Base-by-base conservation (phyloP, 2,113 vertebrate genomes). In the Colistium nudipinnis region DNA sequence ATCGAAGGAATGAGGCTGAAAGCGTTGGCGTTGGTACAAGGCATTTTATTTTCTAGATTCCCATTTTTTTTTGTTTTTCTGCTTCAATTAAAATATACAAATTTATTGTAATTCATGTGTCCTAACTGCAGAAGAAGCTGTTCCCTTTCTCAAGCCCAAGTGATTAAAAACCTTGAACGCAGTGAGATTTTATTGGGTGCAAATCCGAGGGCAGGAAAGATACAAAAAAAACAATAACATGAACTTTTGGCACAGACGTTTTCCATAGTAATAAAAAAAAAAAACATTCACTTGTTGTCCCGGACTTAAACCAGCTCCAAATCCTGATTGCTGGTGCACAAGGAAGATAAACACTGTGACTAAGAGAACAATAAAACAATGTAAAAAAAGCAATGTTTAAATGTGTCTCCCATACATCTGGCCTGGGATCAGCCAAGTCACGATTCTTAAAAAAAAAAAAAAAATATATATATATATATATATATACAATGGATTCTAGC, bases 401-500 rank as follows among this genome's bases (percentile, higher is more conserved):
- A 54, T 24, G 27, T 41, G 6, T 41, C 30, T 62, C 62, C 56
- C 31, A 22, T 66, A 44, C 70, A 65, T 78, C 65, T 85, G 85
- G 72, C 62, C 57, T 24, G 59, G 54, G 73, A 47, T 69, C 35
- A 45, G 59, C 70, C 75, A 68, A 66, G 60, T 53, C 48, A 22
- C n/a, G n/a, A n/a, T n/a, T n/a, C n/a, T n/a, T n/a, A n/a, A n/a
- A n/a, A n/a, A n/a, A n/a, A n/a, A n/a, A n/a, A n/a, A n/a, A n/a
- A n/a, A n/a, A n/a, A n/a, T n/a, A n/a, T n/a, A n/a, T n/a, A n/a
- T n/a, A n/a, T n/a, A n/a, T n/a, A n/a, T n/a, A n/a, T n/a, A n/a
- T n/a, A 69, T 44, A 24, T 12, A 78, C 74, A 80, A 64, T 78
- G 62, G 57, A 64, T 74, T 74, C 67, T 41, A 63, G 22, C 44